Evolutionary conservation across 2,113 vertebrate species (phyloP).

Genomic region (Paramisgurnus dabryanus): DNA sequence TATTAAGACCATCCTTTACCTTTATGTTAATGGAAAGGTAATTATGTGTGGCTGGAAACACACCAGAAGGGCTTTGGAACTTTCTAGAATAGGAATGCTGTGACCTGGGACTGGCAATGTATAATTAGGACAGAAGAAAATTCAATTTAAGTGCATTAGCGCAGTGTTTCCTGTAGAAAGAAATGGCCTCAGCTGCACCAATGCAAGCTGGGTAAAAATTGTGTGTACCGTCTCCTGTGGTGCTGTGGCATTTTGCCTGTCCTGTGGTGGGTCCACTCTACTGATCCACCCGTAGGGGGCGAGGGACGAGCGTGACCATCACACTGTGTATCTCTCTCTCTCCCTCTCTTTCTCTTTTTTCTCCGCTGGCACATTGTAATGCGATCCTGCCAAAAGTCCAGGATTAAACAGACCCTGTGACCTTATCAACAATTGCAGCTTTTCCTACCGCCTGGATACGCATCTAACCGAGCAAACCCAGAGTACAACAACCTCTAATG

Average conservation of each 20-base stretch:
- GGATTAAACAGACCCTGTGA: slow-evolving; percentile 29
- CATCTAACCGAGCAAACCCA: neutral
- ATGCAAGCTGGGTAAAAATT: neutral
- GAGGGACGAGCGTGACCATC: neutral
- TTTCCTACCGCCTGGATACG: slow-evolving; percentile 1
- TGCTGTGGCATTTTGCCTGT: slow-evolving; percentile 15
- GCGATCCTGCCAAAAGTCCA: slow-evolving; percentile 23
- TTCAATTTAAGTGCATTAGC: slow-evolving; percentile 31
- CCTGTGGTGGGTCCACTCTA: neutral
- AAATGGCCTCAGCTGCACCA: slow-evolving; percentile 16
- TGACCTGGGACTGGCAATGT: slow-evolving; percentile 7
- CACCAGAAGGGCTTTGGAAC: neutral
- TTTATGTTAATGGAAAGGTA: slow-evolving; percentile 6
- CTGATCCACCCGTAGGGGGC: slow-evolving; percentile 6
- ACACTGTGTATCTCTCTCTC: neutral
- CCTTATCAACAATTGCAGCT: slow-evolving; percentile 43
- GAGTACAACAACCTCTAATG: slow-evolving; percentile 26
- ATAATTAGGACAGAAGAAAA: slow-evolving; percentile 13
- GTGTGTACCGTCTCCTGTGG: neutral
- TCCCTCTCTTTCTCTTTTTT: neutral
- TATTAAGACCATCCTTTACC: slow-evolving; percentile 37
- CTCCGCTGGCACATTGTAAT: neutral
- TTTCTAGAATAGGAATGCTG: neutral
- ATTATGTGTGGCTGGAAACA: slow-evolving; percentile 11
- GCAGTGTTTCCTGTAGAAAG: neutral